Conservation (phyloP, 2,888 invertebrate species). For the Zaprionus obscuricornis region DNA sequence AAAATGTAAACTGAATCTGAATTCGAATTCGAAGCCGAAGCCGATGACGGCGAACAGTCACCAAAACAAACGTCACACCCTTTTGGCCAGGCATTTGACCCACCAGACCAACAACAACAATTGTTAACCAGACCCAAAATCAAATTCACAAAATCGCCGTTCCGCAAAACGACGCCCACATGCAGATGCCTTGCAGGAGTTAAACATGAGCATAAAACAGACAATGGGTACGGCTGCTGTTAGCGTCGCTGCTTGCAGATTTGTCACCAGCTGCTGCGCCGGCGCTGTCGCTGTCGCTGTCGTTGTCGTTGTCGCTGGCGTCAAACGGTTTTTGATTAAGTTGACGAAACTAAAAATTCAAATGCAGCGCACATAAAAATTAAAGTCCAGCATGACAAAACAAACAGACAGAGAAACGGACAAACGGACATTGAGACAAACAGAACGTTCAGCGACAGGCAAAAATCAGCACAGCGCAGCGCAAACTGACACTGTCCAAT, state of each 20-base stretch:
- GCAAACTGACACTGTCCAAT: constrained; percentile 38
- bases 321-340: constrained; percentile 67
- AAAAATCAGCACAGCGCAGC: constrained; percentile 32
- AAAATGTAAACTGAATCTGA: background rate
- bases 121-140: constrained; percentile 44
- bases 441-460: too few species aligned
- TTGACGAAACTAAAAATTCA: constrained; percentile 73
- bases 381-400: constrained; percentile 38
- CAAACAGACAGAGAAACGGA: constrained; percentile 11
- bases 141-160: constrained; percentile 54
- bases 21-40: constrained; percentile 39
- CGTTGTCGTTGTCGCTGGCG: constrained; percentile 32
- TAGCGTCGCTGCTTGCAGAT: constrained; percentile 42
- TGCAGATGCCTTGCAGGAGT: constrained; percentile 66
- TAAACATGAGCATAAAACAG: constrained; percentile 10
- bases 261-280: constrained; percentile 66
- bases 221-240: constrained; percentile 68
- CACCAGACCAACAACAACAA: constrained; percentile 30
- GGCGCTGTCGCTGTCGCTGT: constrained; percentile 14
- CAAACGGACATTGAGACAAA: too few species aligned
- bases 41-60: constrained; percentile 58
- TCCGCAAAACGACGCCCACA: constrained; percentile 72
- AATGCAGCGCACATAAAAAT: constrained; percentile 49
- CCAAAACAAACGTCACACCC: constrained; percentile 76
- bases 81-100: constrained; percentile 76